Base-by-base conservation (phyloP, 53 echinoderm and acorn worm species). In the Holothuria leucospilota region DNA sequence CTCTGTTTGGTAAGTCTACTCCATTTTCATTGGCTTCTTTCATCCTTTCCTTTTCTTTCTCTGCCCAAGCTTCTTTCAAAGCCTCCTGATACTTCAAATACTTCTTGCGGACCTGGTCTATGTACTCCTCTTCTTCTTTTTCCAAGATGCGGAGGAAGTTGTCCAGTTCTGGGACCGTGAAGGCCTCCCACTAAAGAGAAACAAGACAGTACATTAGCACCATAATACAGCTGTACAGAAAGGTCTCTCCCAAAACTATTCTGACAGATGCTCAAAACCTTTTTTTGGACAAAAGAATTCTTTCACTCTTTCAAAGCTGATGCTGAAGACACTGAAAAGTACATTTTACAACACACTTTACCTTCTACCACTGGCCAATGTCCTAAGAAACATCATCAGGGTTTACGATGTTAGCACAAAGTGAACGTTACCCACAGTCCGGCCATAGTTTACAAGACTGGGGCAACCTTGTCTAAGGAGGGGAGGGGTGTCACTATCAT, bases 91-190 rank as follows among this genome's bases (percentile, higher is more conserved):
- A 91, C 73, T 88, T 89, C 68, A 86, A 29, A 85, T 97, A 97
- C 81, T 93, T 95, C 62, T 90, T 87, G 64, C 83, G 65, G 20
- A 97, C 95, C 53, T 91, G 87, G 27, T 88, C 86, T 14, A 97
- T 90, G 81, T 97, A 95, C 49, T 97, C 98, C 83, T 97, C 88
- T 85, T 97, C 95, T 71, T 97, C 98, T 84, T 90, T 97, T 85
- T 93, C 87, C 62, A 97, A 81, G 77, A 97, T 97, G 42, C 88
- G 85, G 6, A 97, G 90, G 59, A 96, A 96, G 86, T 97, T 97
- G 85, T 90, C 77, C 70, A 97, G 78, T 80, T 95, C 95, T 3
- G 98, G 95, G 13, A 92, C 64, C 11, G 90, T 86, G 89, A 95
- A 95, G 0, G 91, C 93, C 81, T 97, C 98, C 98, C 98, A 97